Base-by-base conservation (phyloP, 2,888 invertebrate species). In the Drosophila affinis region DNA sequence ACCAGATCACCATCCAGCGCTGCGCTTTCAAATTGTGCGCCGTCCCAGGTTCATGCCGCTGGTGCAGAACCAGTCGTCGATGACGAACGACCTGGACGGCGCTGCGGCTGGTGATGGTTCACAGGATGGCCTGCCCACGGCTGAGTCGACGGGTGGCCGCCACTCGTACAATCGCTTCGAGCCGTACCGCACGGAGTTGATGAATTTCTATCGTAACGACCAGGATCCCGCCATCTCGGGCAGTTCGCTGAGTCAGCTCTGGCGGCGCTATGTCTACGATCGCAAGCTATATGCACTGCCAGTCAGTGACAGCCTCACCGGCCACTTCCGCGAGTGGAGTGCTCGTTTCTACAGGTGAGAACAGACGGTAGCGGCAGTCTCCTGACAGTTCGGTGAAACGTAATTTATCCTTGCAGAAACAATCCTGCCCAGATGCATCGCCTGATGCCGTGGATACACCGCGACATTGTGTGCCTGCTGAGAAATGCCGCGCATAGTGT, bases 381-480 rank as follows among this genome's bases (percentile, higher is more conserved):
- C 53, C n/a, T n/a, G 39, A n/a, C 3, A 3, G 39, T 39, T 3
- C 5, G n/a, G 39, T 17, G 14, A 10, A 71, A 72, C 88, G n/a
- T 10, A 14, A 0, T 39, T 39, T 14, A 1, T 2, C 6, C 9
- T 92, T 93, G n/a, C 90, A 96, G 96, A 91, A 94, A 94, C 89
- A 95, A 98, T 93, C 96, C 96, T 62, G 95, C 96, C 14, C 96
- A 96, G 90, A 94, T 95, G 75, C 95, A 96, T 90, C 95, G 98
- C 1, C 93, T 98, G 61, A 95, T 96, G 73, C 97, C 97, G 1
- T 98, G 98, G 97, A 93, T 98, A 34, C 96, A 96, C 91, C 94
- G 98, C 75, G 98, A 98, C 92, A 93, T 98, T 32, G 94, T 95
- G 80, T 93, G 98, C 58, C 77, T 92, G 56, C 92, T 97, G 27